Conservation (phyloP, 2,888 invertebrate genomes). For the Nezara viridula region DNA sequence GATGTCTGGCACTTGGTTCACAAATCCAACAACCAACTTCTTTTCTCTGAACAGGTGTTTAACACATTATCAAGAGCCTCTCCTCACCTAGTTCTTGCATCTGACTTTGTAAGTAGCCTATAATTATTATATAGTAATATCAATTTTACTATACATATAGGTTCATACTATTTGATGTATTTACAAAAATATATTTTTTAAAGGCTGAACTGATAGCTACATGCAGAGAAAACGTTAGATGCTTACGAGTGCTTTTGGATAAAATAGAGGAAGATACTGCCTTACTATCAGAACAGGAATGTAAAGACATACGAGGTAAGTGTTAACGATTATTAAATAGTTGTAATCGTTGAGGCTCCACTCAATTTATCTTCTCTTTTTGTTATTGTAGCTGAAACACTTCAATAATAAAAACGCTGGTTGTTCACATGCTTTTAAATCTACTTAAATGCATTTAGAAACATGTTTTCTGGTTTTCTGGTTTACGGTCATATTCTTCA, state of each 20-base stretch:
- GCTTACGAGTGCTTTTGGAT: conserved; percentile 80
- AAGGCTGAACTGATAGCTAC: conserved; percentile 88
- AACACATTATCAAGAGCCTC: conserved; percentile 70
- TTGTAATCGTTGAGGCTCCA: neutral
- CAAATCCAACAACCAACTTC: conserved; percentile 76
- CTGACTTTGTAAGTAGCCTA: conserved; percentile 66
- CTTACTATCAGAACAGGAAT: conserved; percentile 72
- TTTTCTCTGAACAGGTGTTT: conserved; percentile 75
- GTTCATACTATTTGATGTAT: neutral
- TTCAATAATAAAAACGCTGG: no score
- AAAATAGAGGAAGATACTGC: conserved; percentile 67
- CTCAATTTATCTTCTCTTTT: neutral
- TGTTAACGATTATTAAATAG: neutral
- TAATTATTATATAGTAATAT: neutral
- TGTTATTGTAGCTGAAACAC: no score
- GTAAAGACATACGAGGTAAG: conserved; percentile 76
- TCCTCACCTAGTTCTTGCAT: conserved; percentile 65
- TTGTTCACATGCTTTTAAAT: no score
- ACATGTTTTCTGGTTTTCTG: no score
- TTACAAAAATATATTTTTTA: conserved; percentile 65
- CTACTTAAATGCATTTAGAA: no score
- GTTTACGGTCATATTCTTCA: no score
- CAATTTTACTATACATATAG: neutral
- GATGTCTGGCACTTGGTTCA: conserved; percentile 77
- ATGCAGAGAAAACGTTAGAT: conserved; percentile 88